Conservation (phyloP, 2,888 invertebrate species). For the Labia minor region DNA sequence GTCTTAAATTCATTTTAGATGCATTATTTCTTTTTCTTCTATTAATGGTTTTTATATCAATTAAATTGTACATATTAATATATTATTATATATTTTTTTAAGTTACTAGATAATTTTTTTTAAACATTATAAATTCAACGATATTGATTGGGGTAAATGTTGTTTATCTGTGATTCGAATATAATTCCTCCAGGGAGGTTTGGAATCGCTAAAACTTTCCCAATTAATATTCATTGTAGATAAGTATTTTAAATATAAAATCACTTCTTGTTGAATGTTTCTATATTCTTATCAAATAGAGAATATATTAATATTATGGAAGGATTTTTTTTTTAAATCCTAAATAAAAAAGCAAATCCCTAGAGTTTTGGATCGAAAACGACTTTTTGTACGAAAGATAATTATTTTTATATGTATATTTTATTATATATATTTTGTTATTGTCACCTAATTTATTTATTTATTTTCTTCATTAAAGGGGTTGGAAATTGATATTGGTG, state of each 20-base stretch:
- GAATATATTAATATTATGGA: too few species aligned
- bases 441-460: too few species aligned
- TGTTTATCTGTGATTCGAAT: neutral
- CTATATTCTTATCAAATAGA: neutral
- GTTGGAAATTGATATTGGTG: too few species aligned
- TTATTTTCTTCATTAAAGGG: too few species aligned
- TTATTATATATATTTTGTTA: too few species aligned
- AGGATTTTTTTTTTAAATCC: too few species aligned
- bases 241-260: neutral
- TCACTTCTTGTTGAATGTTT: neutral
- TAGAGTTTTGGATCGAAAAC: too few species aligned
- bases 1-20: constrained; percentile 32
- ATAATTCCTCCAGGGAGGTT: too few species aligned
- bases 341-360: too few species aligned
- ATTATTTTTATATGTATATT: too few species aligned
- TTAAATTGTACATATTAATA: constrained; percentile 9
- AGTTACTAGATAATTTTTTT: neutral
- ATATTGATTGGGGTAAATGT: neutral
- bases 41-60: constrained; percentile 24
- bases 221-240: neutral
- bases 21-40: constrained; percentile 25
- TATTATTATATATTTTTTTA: neutral
- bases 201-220: too few species aligned
- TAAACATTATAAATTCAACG: neutral
- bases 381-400: too few species aligned